These are phyloP conservation scores for Cantharis nigra DNA, from an alignment of 2,888 invertebrate genomes.

Conservation along the genomic window DNA sequence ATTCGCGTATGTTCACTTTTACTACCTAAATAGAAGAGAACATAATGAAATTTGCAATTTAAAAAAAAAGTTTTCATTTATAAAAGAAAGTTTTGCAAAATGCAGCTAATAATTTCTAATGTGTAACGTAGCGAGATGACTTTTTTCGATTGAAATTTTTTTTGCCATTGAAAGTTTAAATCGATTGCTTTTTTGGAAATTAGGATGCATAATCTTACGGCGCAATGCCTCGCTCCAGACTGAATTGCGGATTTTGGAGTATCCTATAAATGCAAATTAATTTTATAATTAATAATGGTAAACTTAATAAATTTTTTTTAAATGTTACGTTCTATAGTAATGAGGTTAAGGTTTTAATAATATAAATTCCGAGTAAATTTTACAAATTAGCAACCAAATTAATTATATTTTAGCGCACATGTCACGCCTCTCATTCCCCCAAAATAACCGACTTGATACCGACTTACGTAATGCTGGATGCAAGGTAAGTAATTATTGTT, in stretches of 20 bases:
- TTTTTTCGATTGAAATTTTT: background rate
- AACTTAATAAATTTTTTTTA: background rate
- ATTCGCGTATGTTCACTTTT: constrained; percentile 1
- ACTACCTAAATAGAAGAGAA: background rate
- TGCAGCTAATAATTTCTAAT: background rate
- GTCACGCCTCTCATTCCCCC: background rate
- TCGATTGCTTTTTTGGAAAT: too few species aligned
- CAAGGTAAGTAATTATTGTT: background rate
- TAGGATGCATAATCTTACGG: too few species aligned
- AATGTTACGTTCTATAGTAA: background rate
- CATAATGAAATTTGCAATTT: background rate
- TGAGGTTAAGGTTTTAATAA: background rate
- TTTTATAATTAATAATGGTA: background rate
- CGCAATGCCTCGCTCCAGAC: too few species aligned
- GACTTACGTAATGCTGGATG: background rate
- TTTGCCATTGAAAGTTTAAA: background rate
- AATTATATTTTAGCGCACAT: background rate
- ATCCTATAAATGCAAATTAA: background rate
- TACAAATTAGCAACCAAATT: background rate
- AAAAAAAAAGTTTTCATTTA: background rate
- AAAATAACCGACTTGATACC: background rate
- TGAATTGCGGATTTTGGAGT: too few species aligned
- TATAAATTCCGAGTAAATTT: constrained; percentile 1
- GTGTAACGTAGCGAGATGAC: background rate
- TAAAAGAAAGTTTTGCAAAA: constrained; percentile 1